Percentiles rank a stretch among this genome's conserved stretches.
phyloP scores from a whole-genome alignment of 2,113 vertebrate genomes.

The Colaptes auratus region DNA sequence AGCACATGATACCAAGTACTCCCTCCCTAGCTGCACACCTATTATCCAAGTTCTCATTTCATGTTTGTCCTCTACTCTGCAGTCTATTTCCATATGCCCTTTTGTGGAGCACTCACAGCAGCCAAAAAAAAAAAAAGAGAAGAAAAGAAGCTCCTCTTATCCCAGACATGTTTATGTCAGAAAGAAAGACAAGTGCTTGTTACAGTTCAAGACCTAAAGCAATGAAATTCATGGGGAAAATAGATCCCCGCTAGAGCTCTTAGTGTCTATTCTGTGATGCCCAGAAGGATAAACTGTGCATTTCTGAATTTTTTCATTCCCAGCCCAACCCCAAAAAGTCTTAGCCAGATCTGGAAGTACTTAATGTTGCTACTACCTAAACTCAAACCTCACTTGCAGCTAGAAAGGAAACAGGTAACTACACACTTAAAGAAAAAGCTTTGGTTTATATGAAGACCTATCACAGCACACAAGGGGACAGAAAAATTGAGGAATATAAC shows the following conservation, averaged over 20 bases:
- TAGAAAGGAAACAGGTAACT: neutral
- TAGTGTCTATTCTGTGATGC: neutral
- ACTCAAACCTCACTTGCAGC: neutral
- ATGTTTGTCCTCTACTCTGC: too few relatives aligned
- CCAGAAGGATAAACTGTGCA: neutral
- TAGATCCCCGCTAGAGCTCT: neutral
- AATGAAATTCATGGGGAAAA: neutral
- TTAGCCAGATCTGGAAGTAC: neutral
- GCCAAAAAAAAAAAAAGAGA: neutral
- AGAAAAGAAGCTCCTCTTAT: neutral
- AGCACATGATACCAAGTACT: too few relatives aligned
- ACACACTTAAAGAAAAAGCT: neutral
- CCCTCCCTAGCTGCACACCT: too few relatives aligned
- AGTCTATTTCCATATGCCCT: neutral
- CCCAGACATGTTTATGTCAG: neutral
- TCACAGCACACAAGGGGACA: rapidly evolving
- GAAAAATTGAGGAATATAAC: neutral
- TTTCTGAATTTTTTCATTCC: neutral
- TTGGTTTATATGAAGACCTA: neutral
- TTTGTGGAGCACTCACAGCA: neutral
- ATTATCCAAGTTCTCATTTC: too few relatives aligned
- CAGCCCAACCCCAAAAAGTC: neutral
- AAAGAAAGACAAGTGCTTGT: neutral
- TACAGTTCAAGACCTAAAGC: neutral
- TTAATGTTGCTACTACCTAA: neutral